A percentile compares a stretch with the other conserved stretches of the same genome.
Evolutionary conservation across 2,113 vertebrate genomes (phyloP).

Genomic region (Oenanthe oenanthe): DNA sequence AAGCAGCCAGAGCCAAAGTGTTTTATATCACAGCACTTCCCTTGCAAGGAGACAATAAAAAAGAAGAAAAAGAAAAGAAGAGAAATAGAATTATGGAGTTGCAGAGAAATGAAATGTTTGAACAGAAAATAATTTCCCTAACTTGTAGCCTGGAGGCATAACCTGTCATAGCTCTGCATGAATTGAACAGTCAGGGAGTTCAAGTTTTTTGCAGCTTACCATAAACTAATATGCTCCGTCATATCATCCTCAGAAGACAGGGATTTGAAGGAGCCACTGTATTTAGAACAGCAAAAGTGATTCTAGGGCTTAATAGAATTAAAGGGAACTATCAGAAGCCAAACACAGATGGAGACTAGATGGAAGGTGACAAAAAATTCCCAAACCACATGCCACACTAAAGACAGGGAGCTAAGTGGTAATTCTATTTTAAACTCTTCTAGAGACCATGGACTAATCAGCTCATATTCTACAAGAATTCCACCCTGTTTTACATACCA

Average conservation of each 20-base stretch:
- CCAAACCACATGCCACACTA: neutral
- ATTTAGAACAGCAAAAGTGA: constrained; percentile 29
- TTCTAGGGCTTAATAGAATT: constrained; percentile 32
- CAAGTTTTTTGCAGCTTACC: constrained; percentile 60
- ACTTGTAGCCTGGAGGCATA: constrained; percentile 64
- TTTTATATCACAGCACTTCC: constrained; percentile 2
- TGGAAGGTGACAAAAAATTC: constrained; percentile 14
- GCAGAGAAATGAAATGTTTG: constrained; percentile 72
- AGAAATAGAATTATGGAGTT: constrained; percentile 58
- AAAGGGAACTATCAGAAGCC: neutral
- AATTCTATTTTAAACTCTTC: neutral
- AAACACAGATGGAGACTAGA: neutral
- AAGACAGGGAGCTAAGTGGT: neutral
- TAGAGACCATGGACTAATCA: neutral
- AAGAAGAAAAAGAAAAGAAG: neutral
- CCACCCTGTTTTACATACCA: neutral
- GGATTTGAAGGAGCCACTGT: constrained; percentile 38
- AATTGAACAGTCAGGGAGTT: constrained; percentile 69
- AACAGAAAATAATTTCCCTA: constrained; percentile 77
- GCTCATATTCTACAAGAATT: neutral
- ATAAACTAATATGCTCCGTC: constrained; percentile 68
- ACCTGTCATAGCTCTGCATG: constrained; percentile 67
- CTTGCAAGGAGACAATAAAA: neutral
- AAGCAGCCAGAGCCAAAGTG: neutral
- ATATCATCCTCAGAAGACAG: constrained; percentile 52